phyloP scores from a whole-genome alignment of 2,888 invertebrate species.

The Steromphala cineraria region DNA sequence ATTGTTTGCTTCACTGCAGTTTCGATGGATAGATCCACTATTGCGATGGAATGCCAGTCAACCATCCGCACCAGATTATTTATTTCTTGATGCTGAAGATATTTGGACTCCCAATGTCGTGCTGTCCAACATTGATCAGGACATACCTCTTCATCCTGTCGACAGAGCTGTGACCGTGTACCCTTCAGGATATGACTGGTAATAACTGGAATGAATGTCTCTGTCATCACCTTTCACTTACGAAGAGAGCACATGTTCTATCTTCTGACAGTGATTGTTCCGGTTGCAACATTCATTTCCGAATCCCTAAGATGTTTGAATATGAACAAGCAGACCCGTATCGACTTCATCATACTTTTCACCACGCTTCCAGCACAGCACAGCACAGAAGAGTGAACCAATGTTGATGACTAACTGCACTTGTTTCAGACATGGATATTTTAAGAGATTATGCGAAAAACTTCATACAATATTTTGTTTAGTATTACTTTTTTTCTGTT shows the following conservation, averaged over 20 bases:
- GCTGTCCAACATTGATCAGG: not conserved
- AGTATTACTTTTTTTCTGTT: no score
- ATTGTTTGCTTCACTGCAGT: not conserved
- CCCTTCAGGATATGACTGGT: not conserved
- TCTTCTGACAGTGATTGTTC: slow-evolving; percentile 1
- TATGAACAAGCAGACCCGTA: no score
- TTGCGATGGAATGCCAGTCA: not conserved
- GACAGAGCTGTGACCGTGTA: not conserved
- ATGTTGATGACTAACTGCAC: no score
- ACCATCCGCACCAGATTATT: not conserved
- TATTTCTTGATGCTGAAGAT: not conserved
- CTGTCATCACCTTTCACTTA: not conserved
- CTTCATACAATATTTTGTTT: no score
- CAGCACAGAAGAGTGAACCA: no score
- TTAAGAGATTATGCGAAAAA: no score
- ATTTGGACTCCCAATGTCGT: not conserved
- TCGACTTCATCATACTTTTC: no score
- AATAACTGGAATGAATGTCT: not conserved
- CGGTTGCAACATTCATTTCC: no score
- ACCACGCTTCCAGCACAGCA: no score
- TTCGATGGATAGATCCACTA: not conserved
- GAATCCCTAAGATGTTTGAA: no score
- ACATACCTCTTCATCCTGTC: no score
- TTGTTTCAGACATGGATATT: no score
- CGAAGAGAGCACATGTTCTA: not conserved